Conservation (phyloP, 2,113 vertebrate species). For the Azemiops feae region DNA sequence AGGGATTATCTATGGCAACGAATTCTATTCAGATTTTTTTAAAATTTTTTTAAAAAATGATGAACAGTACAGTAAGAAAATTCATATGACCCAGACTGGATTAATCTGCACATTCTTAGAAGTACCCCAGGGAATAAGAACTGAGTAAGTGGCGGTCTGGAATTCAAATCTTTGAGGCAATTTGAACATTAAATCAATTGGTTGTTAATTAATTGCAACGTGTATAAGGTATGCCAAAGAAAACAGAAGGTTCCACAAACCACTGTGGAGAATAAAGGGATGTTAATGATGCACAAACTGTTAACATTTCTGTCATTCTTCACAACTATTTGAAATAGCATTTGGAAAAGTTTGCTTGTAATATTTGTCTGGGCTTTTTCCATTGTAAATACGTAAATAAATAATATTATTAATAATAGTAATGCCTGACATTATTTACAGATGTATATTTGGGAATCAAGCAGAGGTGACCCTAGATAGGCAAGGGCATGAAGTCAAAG, state of each 20-base stretch:
- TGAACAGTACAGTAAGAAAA: background rate
- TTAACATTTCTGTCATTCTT: background rate
- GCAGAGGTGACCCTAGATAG: background rate
- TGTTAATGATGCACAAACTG: background rate
- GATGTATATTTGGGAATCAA: background rate
- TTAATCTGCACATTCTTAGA: background rate
- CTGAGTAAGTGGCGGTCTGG: background rate
- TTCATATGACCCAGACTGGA: background rate
- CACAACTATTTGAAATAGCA: background rate
- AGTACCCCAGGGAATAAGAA: background rate
- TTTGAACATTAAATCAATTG: background rate
- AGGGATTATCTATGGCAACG: background rate
- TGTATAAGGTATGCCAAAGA: background rate
- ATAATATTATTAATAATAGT: background rate
- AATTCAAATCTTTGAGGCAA: background rate
- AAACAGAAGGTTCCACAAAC: background rate
- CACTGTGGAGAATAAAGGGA: background rate
- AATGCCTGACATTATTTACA: background rate
- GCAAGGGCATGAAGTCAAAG: background rate
- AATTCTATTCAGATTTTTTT: background rate
- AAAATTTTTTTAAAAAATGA: background rate
- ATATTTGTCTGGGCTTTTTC: background rate
- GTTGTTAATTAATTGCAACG: background rate
- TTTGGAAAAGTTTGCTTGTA: background rate
- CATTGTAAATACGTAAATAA: background rate